These are phyloP conservation scores for Jaculus jaculus DNA, from an alignment of 2,113 vertebrate genomes.

Conservation along the genomic window DNA sequence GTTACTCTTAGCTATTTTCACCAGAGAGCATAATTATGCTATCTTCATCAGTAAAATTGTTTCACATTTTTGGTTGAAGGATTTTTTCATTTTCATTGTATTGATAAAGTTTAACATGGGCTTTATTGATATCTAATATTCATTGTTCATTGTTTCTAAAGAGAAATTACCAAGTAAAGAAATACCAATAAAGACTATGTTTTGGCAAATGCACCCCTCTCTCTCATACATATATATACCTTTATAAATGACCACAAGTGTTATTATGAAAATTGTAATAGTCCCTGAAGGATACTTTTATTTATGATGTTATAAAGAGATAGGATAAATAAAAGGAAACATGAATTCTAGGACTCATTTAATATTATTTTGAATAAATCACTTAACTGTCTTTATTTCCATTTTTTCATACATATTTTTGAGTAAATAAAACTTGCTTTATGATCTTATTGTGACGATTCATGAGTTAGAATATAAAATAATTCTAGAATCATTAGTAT, in stretches of 20 bases:
- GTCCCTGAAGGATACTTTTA: neutral
- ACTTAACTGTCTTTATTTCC: constrained; percentile 3
- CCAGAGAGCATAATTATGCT: constrained; percentile 11
- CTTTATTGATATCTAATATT: neutral
- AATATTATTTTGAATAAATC: neutral
- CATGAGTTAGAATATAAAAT: neutral
- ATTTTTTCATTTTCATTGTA: constrained; percentile 62
- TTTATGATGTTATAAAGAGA: neutral
- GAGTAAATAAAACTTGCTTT: constrained; percentile 3
- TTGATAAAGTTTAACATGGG: constrained; percentile 29
- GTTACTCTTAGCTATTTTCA: constrained; percentile 47
- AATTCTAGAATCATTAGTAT: constrained; percentile 1
- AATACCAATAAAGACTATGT: neutral
- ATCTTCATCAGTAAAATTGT: constrained; percentile 48
- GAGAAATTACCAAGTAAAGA: constrained; percentile 27
- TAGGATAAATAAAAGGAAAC: neutral
- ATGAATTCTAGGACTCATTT: neutral
- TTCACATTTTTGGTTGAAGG: constrained; percentile 45
- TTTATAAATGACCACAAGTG: constrained; percentile 6
- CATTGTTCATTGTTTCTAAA: constrained; percentile 25
- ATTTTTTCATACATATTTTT: neutral
- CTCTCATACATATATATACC: neutral
- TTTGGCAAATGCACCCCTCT: neutral
- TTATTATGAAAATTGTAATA: neutral
- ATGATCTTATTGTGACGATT: neutral